Evolutionary conservation across 2,113 vertebrate species (phyloP), one percentile per base, ranked within the genome.

Genomic region (Oxyura jamaicensis): DNA sequence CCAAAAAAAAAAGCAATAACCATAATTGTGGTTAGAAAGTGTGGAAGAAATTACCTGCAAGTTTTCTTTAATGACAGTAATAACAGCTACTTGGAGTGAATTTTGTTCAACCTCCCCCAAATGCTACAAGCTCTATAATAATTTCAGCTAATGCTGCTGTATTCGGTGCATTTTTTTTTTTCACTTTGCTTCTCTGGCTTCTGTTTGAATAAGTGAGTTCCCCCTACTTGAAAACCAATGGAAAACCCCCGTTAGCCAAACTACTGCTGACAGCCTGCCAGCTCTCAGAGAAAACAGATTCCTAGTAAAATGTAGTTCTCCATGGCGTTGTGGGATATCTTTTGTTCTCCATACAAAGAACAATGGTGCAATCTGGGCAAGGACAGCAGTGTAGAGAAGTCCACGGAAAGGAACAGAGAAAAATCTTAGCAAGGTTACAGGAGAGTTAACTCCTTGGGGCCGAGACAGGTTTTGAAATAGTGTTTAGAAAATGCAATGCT

Each of bases 401-500:
- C 18, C 2, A 1, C 3, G 4, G 1, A 1, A 26, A 18, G 8
- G 3, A 5, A 33, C 3, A 48, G 56, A 67, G 55, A 55, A 7
- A 52, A 31, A 4, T 33, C 19, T 83, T 28, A 62, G 1, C 42
- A 79, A 80, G 6, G 17, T 63, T 63, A 58, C 36, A 81, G 41
- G 12, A 36, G 19, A 55, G 18, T 88, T 79, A n/a, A 59, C 50
- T 68, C 15, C 8, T 19, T 90, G 48, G 58, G 21, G 31, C 33
- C 21, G 50, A 63, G 69, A 60, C 4, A 56, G 33, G 46, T 39
- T 93, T 83, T 90, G 33, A 44, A 18, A 41, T 18, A 19, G 29
- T 29, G 7, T 59, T 91, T 33, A 59, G 36, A 63, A 88, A 88
- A 63, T 16, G 41, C 10, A 53, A 22, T 44, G 17, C 13, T 22